Conservation (phyloP, 2,113 vertebrate species). For the Paedocypris sp. region DNA sequence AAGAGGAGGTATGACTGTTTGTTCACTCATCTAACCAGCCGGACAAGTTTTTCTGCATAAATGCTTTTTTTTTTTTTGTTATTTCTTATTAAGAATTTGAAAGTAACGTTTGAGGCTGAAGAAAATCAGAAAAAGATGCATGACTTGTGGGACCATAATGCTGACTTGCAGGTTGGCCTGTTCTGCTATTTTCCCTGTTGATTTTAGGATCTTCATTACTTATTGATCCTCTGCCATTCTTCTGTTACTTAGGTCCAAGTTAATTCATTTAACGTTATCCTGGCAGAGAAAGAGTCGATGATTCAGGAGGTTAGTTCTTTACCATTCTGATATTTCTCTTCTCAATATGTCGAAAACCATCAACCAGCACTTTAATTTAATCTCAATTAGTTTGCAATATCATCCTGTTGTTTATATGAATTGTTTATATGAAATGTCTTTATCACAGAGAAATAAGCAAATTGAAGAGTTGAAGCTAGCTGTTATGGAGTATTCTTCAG, state of each 20-base stretch:
- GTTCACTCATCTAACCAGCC: no score
- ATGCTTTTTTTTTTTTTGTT: neutral
- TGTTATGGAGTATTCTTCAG: conserved; percentile 64
- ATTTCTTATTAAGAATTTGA: conserved; percentile 64
- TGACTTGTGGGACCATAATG: conserved; percentile 60
- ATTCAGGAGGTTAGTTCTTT: conserved; percentile 69
- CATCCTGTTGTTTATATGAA: no score
- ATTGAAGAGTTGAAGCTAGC: conserved; percentile 69
- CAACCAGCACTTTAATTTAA: no score
- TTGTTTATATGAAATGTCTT: neutral
- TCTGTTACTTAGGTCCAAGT: conserved; percentile 59
- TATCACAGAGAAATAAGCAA: conserved; percentile 63
- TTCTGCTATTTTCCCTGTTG: no score
- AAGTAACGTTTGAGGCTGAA: conserved; percentile 62
- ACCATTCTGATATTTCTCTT: no score
- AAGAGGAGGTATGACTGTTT: conserved; percentile 70
- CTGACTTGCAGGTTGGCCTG: conserved; percentile 71
- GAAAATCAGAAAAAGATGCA: conserved; percentile 70
- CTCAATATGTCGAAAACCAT: no score
- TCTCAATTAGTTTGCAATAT: no score
- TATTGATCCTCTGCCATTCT: neutral
- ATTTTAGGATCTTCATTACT: neutral
- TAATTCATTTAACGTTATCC: conserved; percentile 56
- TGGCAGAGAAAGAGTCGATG: conserved; percentile 63
- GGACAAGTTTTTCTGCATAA: neutral